phyloP scores from a whole-genome alignment of 2,888 invertebrate species.

The Margaritifera margaritifera region DNA sequence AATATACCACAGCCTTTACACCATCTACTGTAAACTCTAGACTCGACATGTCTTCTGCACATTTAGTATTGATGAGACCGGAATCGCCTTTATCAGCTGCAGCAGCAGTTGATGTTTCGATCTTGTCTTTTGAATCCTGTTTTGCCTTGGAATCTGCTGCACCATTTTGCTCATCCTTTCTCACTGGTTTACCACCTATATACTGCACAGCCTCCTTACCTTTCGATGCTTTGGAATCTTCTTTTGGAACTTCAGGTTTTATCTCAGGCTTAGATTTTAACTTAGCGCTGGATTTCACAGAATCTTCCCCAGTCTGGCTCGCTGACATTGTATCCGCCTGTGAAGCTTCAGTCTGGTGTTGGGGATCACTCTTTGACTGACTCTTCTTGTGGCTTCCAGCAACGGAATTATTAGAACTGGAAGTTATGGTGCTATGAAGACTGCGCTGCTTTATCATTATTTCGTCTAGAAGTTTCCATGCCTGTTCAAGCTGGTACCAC shows the following conservation, averaged over 20 bases:
- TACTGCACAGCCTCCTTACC: no score
- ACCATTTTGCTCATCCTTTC: background rate
- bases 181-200: no score
- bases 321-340: no score
- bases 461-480: slow-evolving; percentile 32
- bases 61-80: slow-evolving; percentile 10
- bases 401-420: background rate
- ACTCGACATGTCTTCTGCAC: slow-evolving; percentile 17
- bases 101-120: background rate
- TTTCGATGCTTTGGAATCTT: no score
- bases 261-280: no score
- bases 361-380: background rate
- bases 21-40: slow-evolving; percentile 29
- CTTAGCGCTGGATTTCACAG: no score
- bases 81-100: background rate
- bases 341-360: background rate
- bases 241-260: no score
- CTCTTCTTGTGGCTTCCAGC: background rate
- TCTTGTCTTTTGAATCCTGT: background rate
- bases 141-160: background rate
- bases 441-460: slow-evolving; percentile 16
- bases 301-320: no score
- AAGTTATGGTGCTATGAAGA: slow-evolving; percentile 1
- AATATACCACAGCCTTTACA: slow-evolving; percentile 33
- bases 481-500: slow-evolving; percentile 44